A percentile compares a stretch with the other conserved stretches of the same genome.
phyloP scores from a whole-genome alignment of 2,113 vertebrate genomes.

The Todiramphus chloris region DNA sequence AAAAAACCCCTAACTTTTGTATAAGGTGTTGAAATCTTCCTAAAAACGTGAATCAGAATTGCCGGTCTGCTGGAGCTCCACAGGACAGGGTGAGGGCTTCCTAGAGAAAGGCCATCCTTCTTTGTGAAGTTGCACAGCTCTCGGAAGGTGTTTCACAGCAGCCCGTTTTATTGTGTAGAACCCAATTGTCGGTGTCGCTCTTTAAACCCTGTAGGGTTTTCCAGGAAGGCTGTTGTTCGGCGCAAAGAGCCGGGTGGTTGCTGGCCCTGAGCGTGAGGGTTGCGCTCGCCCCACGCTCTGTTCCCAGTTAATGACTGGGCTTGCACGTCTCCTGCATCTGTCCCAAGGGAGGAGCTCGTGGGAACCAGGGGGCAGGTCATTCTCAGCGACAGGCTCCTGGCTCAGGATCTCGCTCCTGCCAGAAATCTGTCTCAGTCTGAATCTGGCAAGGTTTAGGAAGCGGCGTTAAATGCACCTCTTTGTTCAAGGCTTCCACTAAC shows the following conservation, averaged over 20 bases:
- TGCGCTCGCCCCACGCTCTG: background rate
- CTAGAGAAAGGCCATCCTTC: background rate
- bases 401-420: slow-evolving; percentile 14
- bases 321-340: background rate
- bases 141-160: background rate
- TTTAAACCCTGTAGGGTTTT: background rate
- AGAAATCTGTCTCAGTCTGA: slow-evolving; percentile 59
- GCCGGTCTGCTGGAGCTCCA: background rate
- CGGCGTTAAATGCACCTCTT: slow-evolving; percentile 46
- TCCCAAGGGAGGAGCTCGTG: slow-evolving; percentile 71
- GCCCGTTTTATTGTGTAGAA: background rate
- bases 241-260: background rate
- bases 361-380: slow-evolving; percentile 68
- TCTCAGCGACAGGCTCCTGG: slow-evolving; percentile 61
- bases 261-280: background rate
- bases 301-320: background rate
- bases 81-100: background rate
- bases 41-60: background rate
- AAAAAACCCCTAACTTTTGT: background rate
- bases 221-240: background rate
- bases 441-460: slow-evolving; percentile 45
- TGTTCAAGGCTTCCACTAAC: slow-evolving; percentile 52
- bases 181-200: background rate
- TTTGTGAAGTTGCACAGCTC: background rate
- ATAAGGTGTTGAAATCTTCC: background rate